These are phyloP conservation scores for Notiomystis cincta DNA, from an alignment of 2,113 vertebrate genomes.

Conservation along the genomic window DNA sequence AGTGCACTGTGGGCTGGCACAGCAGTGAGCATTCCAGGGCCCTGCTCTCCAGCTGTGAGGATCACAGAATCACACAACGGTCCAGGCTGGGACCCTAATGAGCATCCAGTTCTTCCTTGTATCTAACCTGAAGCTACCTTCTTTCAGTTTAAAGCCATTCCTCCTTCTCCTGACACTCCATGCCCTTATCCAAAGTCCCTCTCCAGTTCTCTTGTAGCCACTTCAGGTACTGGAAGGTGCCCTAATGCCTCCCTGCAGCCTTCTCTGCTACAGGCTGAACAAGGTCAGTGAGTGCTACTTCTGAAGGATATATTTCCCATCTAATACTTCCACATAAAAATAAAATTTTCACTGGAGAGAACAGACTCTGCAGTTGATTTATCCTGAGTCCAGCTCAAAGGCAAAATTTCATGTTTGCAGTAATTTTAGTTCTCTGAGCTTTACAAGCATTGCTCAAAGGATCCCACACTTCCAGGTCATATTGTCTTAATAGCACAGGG, in stretches of 20 bases:
- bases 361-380: background rate
- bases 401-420: background rate
- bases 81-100: background rate
- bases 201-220: background rate
- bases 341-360: background rate
- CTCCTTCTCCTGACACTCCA: background rate
- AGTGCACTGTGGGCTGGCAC: background rate
- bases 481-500: background rate
- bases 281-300: background rate
- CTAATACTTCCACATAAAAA: background rate
- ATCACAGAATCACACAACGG: background rate
- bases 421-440: background rate
- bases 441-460: background rate
- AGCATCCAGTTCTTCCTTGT: background rate
- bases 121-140: background rate
- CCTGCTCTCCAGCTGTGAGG: background rate
- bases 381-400: background rate
- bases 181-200: background rate
- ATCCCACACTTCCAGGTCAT: background rate
- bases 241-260: background rate
- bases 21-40: background rate
- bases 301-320: background rate
- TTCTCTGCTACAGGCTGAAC: background rate
- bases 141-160: background rate
- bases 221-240: background rate